A percentile compares a stretch with the other conserved stretches of the same genome.
These are phyloP conservation scores for Tiliqua scincoides DNA, from an alignment of 2,113 vertebrate species.

Conservation along the genomic window DNA sequence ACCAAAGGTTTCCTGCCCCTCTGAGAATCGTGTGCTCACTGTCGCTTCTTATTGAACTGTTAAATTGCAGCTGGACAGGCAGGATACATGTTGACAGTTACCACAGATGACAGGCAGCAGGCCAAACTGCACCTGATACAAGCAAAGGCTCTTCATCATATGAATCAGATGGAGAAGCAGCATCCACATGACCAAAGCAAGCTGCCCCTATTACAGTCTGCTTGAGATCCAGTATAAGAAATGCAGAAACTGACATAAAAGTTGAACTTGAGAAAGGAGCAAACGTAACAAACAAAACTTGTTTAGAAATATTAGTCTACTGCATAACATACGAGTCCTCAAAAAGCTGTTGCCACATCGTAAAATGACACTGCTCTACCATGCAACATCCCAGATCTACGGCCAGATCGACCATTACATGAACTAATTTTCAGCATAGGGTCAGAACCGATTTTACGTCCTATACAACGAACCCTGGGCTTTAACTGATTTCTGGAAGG, in stretches of 20 bases:
- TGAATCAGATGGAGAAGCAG: background rate
- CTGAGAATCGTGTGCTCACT: too few species aligned
- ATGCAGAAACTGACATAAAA: too few species aligned
- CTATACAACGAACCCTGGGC: background rate
- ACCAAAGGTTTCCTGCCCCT: too few species aligned
- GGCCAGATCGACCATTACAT: background rate
- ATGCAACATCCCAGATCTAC: background rate
- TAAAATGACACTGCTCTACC: background rate
- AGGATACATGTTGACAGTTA: background rate
- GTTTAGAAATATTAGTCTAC: background rate
- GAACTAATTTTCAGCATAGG: background rate
- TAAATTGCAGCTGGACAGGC: background rate
- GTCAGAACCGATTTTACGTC: background rate
- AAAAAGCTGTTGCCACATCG: background rate
- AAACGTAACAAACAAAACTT: background rate
- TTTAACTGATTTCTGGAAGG: too few species aligned
- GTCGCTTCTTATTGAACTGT: too few species aligned
- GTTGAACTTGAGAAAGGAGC: background rate
- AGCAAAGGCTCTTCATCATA: background rate
- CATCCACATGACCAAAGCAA: background rate
- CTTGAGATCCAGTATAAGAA: background rate
- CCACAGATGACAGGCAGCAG: background rate
- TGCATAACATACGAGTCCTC: background rate
- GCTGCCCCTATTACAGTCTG: rapidly evolving
- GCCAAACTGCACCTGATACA: background rate